phyloP scores from a whole-genome alignment of 1,140 invertebrate species.

The Leptopilina boulardi region DNA sequence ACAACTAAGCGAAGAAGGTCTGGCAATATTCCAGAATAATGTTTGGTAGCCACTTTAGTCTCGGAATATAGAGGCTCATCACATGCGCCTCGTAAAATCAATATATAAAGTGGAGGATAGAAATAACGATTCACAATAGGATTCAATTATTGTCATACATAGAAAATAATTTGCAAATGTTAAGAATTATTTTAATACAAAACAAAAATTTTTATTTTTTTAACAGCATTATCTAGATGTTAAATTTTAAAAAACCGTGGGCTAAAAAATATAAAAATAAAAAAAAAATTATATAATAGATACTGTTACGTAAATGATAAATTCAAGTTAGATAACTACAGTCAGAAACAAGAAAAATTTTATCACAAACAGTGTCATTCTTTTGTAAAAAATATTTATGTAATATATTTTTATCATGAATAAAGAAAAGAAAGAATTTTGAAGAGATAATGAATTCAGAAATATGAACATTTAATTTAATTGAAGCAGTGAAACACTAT shows the following conservation, averaged over 20 bases:
- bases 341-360: too few species aligned
- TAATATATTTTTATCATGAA: background rate
- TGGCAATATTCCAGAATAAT: slow-evolving; percentile 33
- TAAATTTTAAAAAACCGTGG: too few species aligned
- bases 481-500: background rate
- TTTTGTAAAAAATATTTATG: background rate
- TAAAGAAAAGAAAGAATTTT: background rate
- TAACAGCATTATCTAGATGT: too few species aligned
- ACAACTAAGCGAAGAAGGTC: slow-evolving; percentile 24
- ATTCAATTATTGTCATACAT: background rate
- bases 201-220: too few species aligned
- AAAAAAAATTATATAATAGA: too few species aligned
- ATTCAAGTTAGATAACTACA: background rate
- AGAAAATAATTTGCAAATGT: background rate
- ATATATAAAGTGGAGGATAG: background rate
- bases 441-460: background rate
- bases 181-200: background rate
- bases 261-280: too few species aligned
- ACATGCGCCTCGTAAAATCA: slow-evolving; percentile 24
- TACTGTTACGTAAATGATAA: background rate
- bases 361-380: too few species aligned
- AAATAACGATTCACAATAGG: background rate
- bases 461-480: background rate
- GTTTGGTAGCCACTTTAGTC: slow-evolving; percentile 12
- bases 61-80: slow-evolving; percentile 24